Evolutionary conservation across 1,140 invertebrate species (phyloP).

Genomic region (Cotesia glomerata): DNA sequence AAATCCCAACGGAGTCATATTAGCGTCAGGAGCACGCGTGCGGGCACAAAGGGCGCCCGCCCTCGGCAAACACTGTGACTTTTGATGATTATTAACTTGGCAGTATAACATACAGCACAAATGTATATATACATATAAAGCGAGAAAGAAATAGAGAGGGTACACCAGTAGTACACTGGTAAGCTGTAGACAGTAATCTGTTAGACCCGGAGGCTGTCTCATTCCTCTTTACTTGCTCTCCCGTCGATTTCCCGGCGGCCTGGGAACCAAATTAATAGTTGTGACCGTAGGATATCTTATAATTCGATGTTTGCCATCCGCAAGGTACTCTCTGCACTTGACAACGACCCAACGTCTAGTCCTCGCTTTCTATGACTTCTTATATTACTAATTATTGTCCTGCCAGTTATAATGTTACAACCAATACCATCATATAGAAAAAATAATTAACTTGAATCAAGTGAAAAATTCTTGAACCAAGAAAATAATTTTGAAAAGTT

Average conservation of each 20-base stretch:
- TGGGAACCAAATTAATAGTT: slow-evolving; percentile 64
- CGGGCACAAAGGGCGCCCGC: slow-evolving; percentile 57
- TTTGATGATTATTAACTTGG: slow-evolving; percentile 65
- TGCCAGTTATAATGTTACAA: background rate
- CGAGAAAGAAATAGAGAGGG: background rate
- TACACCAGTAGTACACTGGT: slow-evolving; percentile 19
- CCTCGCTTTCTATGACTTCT: background rate
- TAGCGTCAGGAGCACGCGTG: slow-evolving; percentile 63
- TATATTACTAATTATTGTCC: slow-evolving; percentile 9
- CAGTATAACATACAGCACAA: slow-evolving; percentile 47
- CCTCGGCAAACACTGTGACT: slow-evolving; percentile 64
- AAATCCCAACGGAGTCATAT: slow-evolving; percentile 62
- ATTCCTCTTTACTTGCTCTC: slow-evolving; percentile 33
- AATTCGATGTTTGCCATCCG: slow-evolving; percentile 43
- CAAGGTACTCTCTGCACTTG: slow-evolving; percentile 11
- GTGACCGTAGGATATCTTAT: slow-evolving; percentile 53
- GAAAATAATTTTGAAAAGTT: no score
- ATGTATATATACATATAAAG: slow-evolving; percentile 31
- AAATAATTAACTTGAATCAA: no score
- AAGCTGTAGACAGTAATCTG: slow-evolving; percentile 57
- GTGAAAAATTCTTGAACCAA: no score
- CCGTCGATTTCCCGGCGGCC: slow-evolving; percentile 41
- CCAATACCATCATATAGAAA: no score
- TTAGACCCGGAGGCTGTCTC: slow-evolving; percentile 53
- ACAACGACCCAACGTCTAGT: slow-evolving; percentile 8